Evolutionary conservation across 2,888 invertebrate genomes (phyloP), one percentile per base, ranked within the genome.

Genomic region (Alsophila aescularia): DNA sequence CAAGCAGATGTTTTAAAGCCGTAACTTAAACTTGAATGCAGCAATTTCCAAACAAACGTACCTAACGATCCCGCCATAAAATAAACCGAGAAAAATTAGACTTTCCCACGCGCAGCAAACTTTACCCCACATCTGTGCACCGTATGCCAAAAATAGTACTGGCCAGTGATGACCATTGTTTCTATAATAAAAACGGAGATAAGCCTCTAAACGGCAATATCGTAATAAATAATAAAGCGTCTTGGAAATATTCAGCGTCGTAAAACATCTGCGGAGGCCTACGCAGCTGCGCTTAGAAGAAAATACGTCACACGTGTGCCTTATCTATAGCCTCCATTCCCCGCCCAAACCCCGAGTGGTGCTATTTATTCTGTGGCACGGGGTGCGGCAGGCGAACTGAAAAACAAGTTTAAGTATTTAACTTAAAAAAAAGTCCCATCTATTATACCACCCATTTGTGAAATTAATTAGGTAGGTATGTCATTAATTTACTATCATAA

Each of bases 241-340:
- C 88, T 90, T 87, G 84, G 86, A 89, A 91, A 89, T 85, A 79
- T 85, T 88, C 87, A 81, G 81, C 76, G 79, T 79, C 90, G 86
- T 91, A 91, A 91, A 91, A 90, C 91, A 91, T 90, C 90, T 90
- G 90, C 80, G 75, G 72, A 81, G 85, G 83, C 84, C 84, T 83
- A 68, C 78, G 78, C 90, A 90, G 90, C 90, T 90, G 90, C 80
- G 85, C 64, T 83, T 70, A 73, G 75, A 77, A 80, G 86, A 84
- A 89, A 88, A 87, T 85, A 88, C 90, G 90, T 89, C 89, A 89
- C 88, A 87, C 85, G 86, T 83, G 87, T 73, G 80, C 79, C 69
- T 50, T 51, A 86, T 85, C 73, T 69, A 82, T 89, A 90, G 90
- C 29, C 48, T 34, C 14, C 12, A 13, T 9, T 16, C 24, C 18